Conservation (phyloP, 2,113 vertebrate species). For the Paradoxurus hermaphroditus region DNA sequence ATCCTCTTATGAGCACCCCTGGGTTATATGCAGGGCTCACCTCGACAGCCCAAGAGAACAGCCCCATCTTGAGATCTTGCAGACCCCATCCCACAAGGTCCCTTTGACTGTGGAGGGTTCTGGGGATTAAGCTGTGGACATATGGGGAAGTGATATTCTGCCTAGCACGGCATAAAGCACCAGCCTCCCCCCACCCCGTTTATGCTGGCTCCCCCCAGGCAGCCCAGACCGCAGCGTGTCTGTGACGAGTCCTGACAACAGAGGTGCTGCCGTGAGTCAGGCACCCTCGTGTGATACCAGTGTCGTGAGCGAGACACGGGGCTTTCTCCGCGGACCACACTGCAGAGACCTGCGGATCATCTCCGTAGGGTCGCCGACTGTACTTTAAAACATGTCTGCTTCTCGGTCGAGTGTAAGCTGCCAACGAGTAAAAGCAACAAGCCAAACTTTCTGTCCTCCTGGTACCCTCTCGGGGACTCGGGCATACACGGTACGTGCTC, state of each 20-base stretch:
- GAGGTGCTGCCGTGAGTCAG: accelerated
- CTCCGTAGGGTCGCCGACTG: accelerated
- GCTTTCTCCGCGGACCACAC: neutral
- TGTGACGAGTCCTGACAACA: neutral
- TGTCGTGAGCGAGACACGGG: neutral
- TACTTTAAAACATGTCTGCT: neutral
- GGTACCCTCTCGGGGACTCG: neutral
- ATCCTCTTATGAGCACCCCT: neutral
- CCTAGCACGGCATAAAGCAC: neutral
- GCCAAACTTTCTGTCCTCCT: neutral
- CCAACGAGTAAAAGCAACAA: neutral
- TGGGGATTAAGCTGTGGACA: neutral
- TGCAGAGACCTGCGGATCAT: neutral
- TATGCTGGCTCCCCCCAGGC: neutral
- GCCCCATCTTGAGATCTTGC: neutral
- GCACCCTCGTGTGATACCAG: neutral
- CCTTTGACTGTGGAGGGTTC: neutral
- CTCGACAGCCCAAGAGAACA: too few species aligned
- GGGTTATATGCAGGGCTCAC: neutral
- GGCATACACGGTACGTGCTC: too few species aligned
- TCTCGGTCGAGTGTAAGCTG: neutral
- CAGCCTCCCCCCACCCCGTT: too few species aligned
- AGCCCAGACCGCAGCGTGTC: neutral
- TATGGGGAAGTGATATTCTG: neutral
- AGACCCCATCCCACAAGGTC: neutral